Evolutionary conservation across 2,888 invertebrate genomes (phyloP), one percentile per base, ranked within the genome.

Genomic region (Ypsolopha sequella): DNA sequence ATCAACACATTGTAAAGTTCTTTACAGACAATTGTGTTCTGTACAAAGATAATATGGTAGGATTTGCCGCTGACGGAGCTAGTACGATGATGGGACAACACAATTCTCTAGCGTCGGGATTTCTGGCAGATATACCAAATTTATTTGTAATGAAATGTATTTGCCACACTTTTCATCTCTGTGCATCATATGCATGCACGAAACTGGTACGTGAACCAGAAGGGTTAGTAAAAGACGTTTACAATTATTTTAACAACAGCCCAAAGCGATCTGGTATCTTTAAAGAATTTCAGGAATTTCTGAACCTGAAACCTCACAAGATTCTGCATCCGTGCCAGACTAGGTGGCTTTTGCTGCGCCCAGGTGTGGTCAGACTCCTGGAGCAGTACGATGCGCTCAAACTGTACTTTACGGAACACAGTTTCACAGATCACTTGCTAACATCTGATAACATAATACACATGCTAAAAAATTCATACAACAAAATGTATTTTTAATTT

Each of bases 41-140:
- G n/a, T 24, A 24, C 24, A 24, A 24, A 24, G 4, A 2, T 3
- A 24, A 56, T 51, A 48, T 52, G 6, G 35, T 53, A 14, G 54
- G 55, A 8, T 54, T 51, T 45, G 54, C 50, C 10, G 50, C 57
- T 33, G 57, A 57, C 38, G 56, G 58, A 0, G 48, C 52, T 44
- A 58, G 53, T 44, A 51, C 55, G 52, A 55, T 58, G 51, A 51
- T 54, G 54, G 58, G 55, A 6, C 8, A 24, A 6, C 46, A 53
- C 11, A 55, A 56, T 36, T 58, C 56, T 14, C 48, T 56, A 6
- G 43, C 51, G 13, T 55, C 51, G 33, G 24, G 52, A 24, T 53
- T 58, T 48, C 44, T 34, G 39, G 43, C 47, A 53, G 48, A 56
- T 14, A 44, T 43, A 8, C 57, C 57, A 8, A 50, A 53, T 38